Percentiles rank a stretch among this genome's conserved stretches.
These are phyloP conservation scores for Orius insidiosus DNA, from an alignment of 1,140 invertebrate species.

Conservation along the genomic window DNA sequence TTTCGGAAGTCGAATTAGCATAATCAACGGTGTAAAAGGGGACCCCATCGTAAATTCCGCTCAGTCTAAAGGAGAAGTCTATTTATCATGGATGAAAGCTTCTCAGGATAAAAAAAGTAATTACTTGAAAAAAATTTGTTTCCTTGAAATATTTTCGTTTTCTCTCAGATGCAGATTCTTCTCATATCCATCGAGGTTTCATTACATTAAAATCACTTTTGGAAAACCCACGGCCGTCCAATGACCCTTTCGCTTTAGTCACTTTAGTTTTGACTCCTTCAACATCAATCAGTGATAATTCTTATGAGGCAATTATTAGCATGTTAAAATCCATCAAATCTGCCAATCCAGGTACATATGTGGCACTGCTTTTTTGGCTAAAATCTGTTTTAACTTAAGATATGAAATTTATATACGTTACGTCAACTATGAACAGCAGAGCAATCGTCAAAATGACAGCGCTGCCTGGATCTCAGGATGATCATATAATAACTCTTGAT, in stretches of 20 bases:
- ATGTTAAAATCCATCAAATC: background rate
- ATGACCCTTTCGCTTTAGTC: background rate
- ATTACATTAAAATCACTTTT: no score
- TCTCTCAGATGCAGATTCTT: no score
- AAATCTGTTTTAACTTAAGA: background rate
- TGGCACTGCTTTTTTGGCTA: background rate
- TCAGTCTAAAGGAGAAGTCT: slow-evolving; percentile 1
- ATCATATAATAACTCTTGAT: slow-evolving; percentile 2
- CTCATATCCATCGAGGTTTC: no score
- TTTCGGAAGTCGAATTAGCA: slow-evolving; percentile 8
- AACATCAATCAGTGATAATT: background rate
- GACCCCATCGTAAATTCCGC: slow-evolving; percentile 1
- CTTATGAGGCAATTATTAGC: background rate
- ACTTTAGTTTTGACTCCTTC: background rate
- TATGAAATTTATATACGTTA: slow-evolving; percentile 6
- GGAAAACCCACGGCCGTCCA: no score
- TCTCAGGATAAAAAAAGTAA: no score
- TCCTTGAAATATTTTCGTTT: no score
- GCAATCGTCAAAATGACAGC: slow-evolving; percentile 3
- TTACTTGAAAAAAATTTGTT: no score
- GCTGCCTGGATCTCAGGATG: background rate
- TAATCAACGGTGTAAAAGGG: slow-evolving; percentile 12
- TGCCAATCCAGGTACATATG: background rate
- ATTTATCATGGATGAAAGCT: background rate
- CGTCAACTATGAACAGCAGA: background rate